Evolutionary conservation across 2,113 vertebrate species (phyloP).

Genomic region (Rattus rattus): DNA sequence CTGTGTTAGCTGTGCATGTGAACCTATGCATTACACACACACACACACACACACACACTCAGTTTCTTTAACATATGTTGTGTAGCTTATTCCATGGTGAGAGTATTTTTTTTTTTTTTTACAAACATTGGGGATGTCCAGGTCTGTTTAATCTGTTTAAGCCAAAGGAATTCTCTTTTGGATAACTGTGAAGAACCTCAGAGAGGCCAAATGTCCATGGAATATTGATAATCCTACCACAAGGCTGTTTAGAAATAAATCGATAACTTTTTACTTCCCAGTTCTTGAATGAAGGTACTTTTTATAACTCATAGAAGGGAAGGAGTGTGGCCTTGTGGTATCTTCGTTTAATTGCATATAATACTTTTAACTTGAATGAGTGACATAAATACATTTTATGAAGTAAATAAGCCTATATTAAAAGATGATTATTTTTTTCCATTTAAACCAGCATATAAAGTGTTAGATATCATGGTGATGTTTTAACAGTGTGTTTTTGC

Average conservation of each 20-base stretch:
- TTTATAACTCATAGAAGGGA: neutral
- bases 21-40: neutral
- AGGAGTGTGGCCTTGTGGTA: neutral
- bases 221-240: neutral
- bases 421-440: neutral
- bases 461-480: neutral
- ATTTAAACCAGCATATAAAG: neutral
- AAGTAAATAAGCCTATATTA: neutral
- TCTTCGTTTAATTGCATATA: neutral
- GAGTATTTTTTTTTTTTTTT: neutral
- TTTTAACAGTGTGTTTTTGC: neutral
- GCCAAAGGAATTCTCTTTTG: neutral
- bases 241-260: constrained; percentile 4
- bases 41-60: neutral
- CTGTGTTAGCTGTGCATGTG: neutral
- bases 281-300: constrained; percentile 6
- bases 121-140: neutral
- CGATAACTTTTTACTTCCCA: neutral
- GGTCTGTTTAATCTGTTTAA: constrained; percentile 23
- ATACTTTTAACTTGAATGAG: neutral
- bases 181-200: constrained; percentile 28
- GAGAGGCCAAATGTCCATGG: constrained; percentile 9
- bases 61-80: neutral
- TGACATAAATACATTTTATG: neutral
- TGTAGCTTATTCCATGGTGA: neutral